These are phyloP conservation scores for Enteromius thamalakanensis DNA, from an alignment of 2,797 vertebrate genomes.

Conservation along the genomic window DNA sequence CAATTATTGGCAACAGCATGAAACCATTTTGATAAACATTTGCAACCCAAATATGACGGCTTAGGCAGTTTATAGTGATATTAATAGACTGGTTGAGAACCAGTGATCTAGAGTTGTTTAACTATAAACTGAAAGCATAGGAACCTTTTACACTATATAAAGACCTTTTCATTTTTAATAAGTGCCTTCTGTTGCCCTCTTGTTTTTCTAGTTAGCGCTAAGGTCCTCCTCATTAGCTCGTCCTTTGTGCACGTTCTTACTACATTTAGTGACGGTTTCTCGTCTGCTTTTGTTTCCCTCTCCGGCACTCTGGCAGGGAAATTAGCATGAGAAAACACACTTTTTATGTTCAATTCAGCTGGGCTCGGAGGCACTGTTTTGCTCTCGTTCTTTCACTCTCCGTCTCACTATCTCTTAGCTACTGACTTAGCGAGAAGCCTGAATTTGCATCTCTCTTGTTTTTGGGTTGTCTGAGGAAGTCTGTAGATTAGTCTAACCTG, in stretches of 20 bases:
- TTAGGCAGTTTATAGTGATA: neutral
- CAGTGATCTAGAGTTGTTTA: neutral
- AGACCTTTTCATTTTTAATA: slow-evolving; percentile 38
- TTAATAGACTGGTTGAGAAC: neutral
- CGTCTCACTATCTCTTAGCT: slow-evolving; percentile 35
- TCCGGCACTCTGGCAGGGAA: slow-evolving; percentile 40
- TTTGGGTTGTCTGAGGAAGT: slow-evolving; percentile 53
- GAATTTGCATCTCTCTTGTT: slow-evolving; percentile 50
- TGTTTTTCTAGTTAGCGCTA: slow-evolving; percentile 42
- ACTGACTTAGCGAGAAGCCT: slow-evolving; percentile 33
- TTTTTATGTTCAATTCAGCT: slow-evolving; percentile 47
- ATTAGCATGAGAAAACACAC: slow-evolving; percentile 63
- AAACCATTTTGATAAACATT: neutral
- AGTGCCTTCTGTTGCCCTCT: slow-evolving; percentile 45
- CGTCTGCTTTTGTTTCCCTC: slow-evolving; percentile 54
- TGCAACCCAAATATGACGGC: neutral
- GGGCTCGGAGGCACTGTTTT: slow-evolving; percentile 46
- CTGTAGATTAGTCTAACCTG: slow-evolving; percentile 53
- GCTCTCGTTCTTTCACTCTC: slow-evolving; percentile 33
- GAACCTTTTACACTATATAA: slow-evolving; percentile 35
- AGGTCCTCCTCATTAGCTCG: slow-evolving; percentile 59
- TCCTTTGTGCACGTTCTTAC: slow-evolving; percentile 51
- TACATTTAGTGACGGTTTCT: slow-evolving; percentile 57
- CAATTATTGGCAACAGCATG: neutral
- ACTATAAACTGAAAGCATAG: slow-evolving; percentile 9